phyloP scores from a whole-genome alignment of 1,140 invertebrate species.

The Rhynchophorus ferrugineus region DNA sequence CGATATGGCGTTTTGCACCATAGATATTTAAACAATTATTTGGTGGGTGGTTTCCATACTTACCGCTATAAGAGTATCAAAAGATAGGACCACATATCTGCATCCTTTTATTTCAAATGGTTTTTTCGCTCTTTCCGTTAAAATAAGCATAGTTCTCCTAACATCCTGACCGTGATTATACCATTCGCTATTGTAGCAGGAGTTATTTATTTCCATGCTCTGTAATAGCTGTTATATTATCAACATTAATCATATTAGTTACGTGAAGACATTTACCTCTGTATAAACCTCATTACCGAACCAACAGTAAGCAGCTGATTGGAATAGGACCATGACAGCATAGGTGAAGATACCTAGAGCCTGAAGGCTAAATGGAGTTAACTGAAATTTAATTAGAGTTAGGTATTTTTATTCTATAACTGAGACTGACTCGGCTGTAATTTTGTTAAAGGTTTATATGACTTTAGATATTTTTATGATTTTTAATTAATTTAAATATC shows the following conservation, averaged over 20 bases:
- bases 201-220: slow-evolving; percentile 26
- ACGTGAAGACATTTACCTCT: slow-evolving; percentile 14
- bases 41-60: no score
- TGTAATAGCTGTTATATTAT: slow-evolving; percentile 10
- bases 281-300: slow-evolving; percentile 33
- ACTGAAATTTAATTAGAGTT: slow-evolving; percentile 9
- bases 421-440: no score
- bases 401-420: no score
- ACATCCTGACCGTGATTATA: slow-evolving; percentile 15
- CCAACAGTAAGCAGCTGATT: slow-evolving; percentile 36
- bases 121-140: slow-evolving; percentile 30
- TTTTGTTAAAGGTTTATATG: not conserved
- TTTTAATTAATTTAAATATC: no score
- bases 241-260: not conserved
- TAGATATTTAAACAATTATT: not conserved
- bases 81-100: slow-evolving; percentile 5
- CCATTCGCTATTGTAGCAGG: slow-evolving; percentile 29
- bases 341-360: slow-evolving; percentile 15
- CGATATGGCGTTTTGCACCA: no score
- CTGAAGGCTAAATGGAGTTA: slow-evolving; percentile 5
- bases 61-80: slow-evolving; percentile 8
- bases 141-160: slow-evolving; percentile 24
- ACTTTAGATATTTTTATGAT: no score
- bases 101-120: slow-evolving; percentile 29
- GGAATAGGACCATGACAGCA: slow-evolving; percentile 27